Evolutionary conservation across 2,113 vertebrate genomes (phyloP).

Genomic region (Anolis sagrei): DNA sequence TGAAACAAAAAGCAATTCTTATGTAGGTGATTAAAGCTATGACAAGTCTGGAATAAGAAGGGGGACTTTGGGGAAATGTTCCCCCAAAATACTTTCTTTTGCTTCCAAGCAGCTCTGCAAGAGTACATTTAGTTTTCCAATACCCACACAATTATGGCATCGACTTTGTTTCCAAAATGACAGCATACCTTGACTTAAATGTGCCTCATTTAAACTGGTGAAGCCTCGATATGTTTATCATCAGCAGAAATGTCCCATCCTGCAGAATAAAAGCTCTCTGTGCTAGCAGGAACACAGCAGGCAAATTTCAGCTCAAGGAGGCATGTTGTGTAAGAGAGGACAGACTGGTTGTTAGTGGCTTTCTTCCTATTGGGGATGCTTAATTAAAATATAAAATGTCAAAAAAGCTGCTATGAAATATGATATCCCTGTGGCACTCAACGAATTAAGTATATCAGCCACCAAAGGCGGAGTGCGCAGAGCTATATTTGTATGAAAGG

Average conservation of each 20-base stretch:
- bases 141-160: accelerated
- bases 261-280: accelerated
- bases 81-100: not conserved
- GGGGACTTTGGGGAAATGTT: not conserved
- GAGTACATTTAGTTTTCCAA: not conserved
- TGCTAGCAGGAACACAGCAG: not conserved
- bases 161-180: not conserved
- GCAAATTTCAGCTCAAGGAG: not conserved
- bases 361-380: constrained; percentile 36
- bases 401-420: constrained; percentile 39
- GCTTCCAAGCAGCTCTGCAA: not conserved
- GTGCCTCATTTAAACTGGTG: accelerated
- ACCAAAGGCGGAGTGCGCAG: constrained; percentile 3
- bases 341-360: constrained; percentile 16
- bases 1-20: not conserved
- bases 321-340: not conserved
- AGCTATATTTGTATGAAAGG: constrained; percentile 16
- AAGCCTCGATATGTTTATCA: not conserved
- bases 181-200: not conserved
- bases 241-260: not conserved
- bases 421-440: constrained; percentile 7
- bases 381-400: constrained; percentile 62
- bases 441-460: constrained; percentile 39
- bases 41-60: not conserved
- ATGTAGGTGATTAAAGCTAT: not conserved